Evolutionary conservation across 2,888 invertebrate genomes (phyloP).

Genomic region (Diloba caeruleocephala): DNA sequence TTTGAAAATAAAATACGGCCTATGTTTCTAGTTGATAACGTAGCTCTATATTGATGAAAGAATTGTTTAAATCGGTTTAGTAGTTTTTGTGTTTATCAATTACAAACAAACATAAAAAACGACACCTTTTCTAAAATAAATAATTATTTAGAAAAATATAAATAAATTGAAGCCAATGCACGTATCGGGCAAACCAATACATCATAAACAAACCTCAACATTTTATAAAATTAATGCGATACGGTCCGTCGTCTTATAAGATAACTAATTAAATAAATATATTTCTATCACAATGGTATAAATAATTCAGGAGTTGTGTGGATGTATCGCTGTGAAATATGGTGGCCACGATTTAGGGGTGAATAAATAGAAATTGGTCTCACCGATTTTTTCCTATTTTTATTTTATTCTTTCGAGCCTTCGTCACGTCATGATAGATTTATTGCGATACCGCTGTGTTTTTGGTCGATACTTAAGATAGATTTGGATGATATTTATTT

Average conservation of each 20-base stretch:
- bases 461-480: conserved; percentile 48
- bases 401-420: conserved; percentile 47
- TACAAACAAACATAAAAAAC: too few relatives aligned
- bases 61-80: too few relatives aligned
- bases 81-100: too few relatives aligned
- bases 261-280: conserved; percentile 50
- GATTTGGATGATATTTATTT: conserved; percentile 56
- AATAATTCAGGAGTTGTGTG: conserved; percentile 79
- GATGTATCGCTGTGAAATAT: conserved; percentile 79
- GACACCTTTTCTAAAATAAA: too few relatives aligned
- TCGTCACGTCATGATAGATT: conserved; percentile 67
- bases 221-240: conserved; percentile 18
- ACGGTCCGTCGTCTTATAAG: conserved; percentile 1
- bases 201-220: background rate
- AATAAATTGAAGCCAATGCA: too few relatives aligned
- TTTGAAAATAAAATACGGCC: too few relatives aligned
- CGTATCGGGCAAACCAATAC: too few relatives aligned
- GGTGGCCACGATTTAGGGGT: conserved; percentile 66
- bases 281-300: conserved; percentile 78
- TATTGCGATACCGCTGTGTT: conserved; percentile 58
- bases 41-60: too few relatives aligned
- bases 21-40: too few relatives aligned
- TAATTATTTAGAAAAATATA: background rate
- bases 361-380: conserved; percentile 72
- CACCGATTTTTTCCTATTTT: conserved; percentile 51